Base-by-base conservation (phyloP, 2,113 vertebrate genomes). In the Phyllopteryx taeniolatus region DNA sequence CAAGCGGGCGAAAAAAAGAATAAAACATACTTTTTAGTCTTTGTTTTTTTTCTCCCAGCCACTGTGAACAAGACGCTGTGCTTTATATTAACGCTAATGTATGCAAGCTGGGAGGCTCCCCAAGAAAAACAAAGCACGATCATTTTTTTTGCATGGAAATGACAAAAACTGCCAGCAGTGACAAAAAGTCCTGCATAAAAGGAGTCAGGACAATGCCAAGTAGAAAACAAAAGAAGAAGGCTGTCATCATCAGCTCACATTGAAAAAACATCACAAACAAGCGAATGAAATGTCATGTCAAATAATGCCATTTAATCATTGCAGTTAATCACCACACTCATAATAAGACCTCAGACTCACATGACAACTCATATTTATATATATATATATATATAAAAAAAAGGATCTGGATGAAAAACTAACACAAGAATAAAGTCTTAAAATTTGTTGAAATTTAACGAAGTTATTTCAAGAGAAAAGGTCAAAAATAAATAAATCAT, bases 41-140 rank as follows among this genome's bases (percentile, higher is more conserved):
- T n/a, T 46, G 20, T 46, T 43, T 46, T 22, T n/a, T n/a, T 10
- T 3, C 9, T n/a, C 4, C 8, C 11, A 44, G 5, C 5, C n/a
- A 6, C 43, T 66, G 43, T 46, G n/a, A 66, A 27, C 15, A 47
- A 46, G 64, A 47, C 60, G 11, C 62, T 7, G 11, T 44, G 11
- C 12, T 65, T 66, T 47, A 66, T 15, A 27, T 46, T 27, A 47
- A 46, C n/a, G 8, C 9, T 47, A 66, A 66, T 27, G 43, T 47
- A 66, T 66, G 64, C 64, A 27, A 47, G 43, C 56, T 39, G 54
- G 33, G 57, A 76, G 70, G 22, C 44, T 66, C 57, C 31, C n/a
- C 43, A 46, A 27, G 63, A 44, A 66, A 65, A 65, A 65, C 63
- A 46, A 43, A 22, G n/a, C 39, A 44, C 31, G 20, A 14, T 8